Conservation (phyloP, 2,113 vertebrate species). For the Scytalopus superciliaris region DNA sequence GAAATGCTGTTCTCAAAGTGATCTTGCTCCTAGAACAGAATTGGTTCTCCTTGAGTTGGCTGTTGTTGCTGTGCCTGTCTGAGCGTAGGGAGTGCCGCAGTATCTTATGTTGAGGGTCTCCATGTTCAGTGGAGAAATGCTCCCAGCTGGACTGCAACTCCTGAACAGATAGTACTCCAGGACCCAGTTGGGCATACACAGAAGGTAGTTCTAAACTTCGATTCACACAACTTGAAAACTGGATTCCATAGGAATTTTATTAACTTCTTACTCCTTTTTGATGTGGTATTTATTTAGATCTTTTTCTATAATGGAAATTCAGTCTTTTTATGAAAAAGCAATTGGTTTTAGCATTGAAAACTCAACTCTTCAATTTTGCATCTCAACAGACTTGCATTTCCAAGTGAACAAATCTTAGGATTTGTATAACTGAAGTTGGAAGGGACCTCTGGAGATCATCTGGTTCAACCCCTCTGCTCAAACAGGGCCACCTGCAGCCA, state of each 20-base stretch:
- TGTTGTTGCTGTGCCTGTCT: background rate
- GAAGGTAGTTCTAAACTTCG: background rate
- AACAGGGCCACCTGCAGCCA: background rate
- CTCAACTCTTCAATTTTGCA: background rate
- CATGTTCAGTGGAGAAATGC: background rate
- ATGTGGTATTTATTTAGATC: background rate
- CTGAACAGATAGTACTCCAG: background rate
- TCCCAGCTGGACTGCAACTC: background rate
- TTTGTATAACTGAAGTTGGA: background rate
- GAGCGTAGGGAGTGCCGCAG: background rate
- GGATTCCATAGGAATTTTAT: background rate
- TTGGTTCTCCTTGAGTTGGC: background rate
- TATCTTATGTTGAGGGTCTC: fast-evolving
- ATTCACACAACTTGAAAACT: background rate
- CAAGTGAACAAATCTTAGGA: background rate
- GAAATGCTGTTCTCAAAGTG: background rate
- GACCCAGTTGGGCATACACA: background rate
- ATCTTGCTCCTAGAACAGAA: background rate
- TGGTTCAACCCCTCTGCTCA: background rate
- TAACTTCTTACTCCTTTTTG: background rate
- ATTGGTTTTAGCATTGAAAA: background rate
- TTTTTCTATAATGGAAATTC: background rate
- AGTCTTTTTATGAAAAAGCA: background rate
- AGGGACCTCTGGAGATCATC: background rate
- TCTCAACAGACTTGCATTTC: background rate